These are phyloP conservation scores for Danio albolineatus DNA, from an alignment of 2,797 vertebrate genomes.

Conservation along the genomic window DNA sequence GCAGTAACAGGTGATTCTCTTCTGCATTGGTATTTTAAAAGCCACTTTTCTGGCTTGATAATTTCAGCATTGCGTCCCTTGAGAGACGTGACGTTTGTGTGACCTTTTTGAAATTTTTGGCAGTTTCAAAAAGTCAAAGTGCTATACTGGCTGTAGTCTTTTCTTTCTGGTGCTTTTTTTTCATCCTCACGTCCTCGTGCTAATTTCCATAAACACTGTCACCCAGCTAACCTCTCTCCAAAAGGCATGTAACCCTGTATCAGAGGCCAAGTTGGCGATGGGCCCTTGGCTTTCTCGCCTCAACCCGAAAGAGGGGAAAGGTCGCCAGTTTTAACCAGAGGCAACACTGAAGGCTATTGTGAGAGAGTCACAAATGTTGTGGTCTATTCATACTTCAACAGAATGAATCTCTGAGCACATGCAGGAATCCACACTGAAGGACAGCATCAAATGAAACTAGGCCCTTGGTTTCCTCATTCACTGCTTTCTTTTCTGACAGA, in stretches of 20 bases:
- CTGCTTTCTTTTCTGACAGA: slow-evolving; percentile 6
- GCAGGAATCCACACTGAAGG: slow-evolving; percentile 35
- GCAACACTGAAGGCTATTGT: slow-evolving; percentile 44
- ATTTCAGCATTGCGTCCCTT: slow-evolving; percentile 21
- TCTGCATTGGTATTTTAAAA: slow-evolving; percentile 47
- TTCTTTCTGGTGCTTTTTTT: slow-evolving; percentile 5
- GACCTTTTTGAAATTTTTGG: slow-evolving; percentile 19
- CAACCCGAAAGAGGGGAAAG: slow-evolving; percentile 32
- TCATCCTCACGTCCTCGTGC: background rate
- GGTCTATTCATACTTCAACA: slow-evolving; percentile 40
- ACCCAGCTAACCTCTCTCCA: slow-evolving; percentile 27
- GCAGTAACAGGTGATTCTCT: slow-evolving; percentile 30
- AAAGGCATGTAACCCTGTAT: slow-evolving; percentile 48
- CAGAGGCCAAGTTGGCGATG: slow-evolving; percentile 32
- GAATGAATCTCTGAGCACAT: slow-evolving; percentile 37
- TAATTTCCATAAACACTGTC: slow-evolving; percentile 34
- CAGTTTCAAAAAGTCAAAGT: background rate
- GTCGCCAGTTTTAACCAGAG: slow-evolving; percentile 40
- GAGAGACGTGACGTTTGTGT: slow-evolving; percentile 28
- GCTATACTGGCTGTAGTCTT: slow-evolving; percentile 13
- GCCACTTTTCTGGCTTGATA: slow-evolving; percentile 41
- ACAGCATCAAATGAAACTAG: background rate
- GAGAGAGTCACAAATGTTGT: slow-evolving; percentile 16
- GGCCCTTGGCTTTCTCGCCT: slow-evolving; percentile 8
- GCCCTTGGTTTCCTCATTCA: slow-evolving; percentile 27